Base-by-base conservation (phyloP, 2,797 vertebrate genomes). In the Cryptoprocta ferox region DNA sequence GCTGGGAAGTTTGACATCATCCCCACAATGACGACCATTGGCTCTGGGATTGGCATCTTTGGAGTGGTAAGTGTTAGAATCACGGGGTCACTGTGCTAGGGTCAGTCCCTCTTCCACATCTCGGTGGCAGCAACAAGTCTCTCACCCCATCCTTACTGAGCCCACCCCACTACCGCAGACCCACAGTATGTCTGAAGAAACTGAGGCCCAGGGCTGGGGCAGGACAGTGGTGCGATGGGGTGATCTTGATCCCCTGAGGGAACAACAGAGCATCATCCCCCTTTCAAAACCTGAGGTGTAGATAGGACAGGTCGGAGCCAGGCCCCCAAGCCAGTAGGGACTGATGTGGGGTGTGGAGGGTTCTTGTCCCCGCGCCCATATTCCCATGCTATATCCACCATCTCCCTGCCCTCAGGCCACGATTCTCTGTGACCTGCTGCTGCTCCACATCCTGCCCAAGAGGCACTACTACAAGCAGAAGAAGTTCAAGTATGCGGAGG, bases 1-100 rank as follows among this genome's bases (percentile, higher is more conserved):
- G 99, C 99, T 6, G 99, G 99, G 91, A 99, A 99, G 98, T 99
- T 99, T 98, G 99, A 99, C 97, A 99, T 99, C 98, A 99, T 99
- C 97, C 99, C 99, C 0, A 99, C 99, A 0, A 98, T 99, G 98
- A 99, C 99, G 6, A 99, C 99, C 18, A 99, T 99, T 13, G 99
- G 99, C 94, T 99, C 99, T 39, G 99, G 99, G 94, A 99, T 99
- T 94, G 99, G 99, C 95, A 99, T 99, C 97, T 99, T 99, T 50
- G 99, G 99, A 96, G 99, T 99, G 99, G 99, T 99, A 98, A 98
- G 99, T 99, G 95, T 66, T 96, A 89, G 92, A 39, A n/a, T 30
- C 21, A 6, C 2, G 4, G 13, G 65, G 14, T 91, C 59, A 19
- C 32, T 53, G 50, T n/a, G 66, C 63, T 56, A 76, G 80, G 45